phyloP scores from a whole-genome alignment of 2,113 vertebrate species.

The Mellivora capensis region DNA sequence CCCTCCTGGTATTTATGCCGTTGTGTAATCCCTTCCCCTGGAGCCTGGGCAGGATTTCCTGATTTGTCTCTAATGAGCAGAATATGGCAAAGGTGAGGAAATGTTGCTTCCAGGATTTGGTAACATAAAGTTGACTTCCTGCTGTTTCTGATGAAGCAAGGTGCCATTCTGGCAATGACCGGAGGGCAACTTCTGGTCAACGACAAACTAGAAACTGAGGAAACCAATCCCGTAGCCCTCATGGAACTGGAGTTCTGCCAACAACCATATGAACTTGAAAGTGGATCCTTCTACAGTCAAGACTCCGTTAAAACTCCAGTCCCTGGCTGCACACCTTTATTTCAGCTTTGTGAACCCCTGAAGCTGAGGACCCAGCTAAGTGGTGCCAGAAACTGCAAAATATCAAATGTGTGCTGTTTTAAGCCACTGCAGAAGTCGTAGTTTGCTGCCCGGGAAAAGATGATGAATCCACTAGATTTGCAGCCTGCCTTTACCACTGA shows the following conservation, averaged over 20 bases:
- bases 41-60: not conserved
- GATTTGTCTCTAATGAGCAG: not conserved
- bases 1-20: not conserved
- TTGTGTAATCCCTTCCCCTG: not conserved
- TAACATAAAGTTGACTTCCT: not conserved
- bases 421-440: not conserved
- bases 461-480: not conserved
- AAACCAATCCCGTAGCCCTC: not conserved
- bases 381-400: not conserved
- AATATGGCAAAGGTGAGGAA: not conserved
- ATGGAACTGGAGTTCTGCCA: not conserved
- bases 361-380: not conserved
- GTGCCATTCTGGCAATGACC: not conserved
- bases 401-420: not conserved
- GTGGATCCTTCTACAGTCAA: not conserved
- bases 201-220: not conserved
- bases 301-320: not conserved
- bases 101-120: not conserved
- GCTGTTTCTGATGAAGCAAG: not conserved
- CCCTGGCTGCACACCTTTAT: not conserved
- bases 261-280: not conserved
- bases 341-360: not conserved
- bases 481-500: not conserved
- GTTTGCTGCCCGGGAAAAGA: not conserved
- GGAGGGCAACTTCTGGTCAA: not conserved